Base-by-base conservation (phyloP, 1,140 invertebrate genomes). In the Ericerus pela region DNA sequence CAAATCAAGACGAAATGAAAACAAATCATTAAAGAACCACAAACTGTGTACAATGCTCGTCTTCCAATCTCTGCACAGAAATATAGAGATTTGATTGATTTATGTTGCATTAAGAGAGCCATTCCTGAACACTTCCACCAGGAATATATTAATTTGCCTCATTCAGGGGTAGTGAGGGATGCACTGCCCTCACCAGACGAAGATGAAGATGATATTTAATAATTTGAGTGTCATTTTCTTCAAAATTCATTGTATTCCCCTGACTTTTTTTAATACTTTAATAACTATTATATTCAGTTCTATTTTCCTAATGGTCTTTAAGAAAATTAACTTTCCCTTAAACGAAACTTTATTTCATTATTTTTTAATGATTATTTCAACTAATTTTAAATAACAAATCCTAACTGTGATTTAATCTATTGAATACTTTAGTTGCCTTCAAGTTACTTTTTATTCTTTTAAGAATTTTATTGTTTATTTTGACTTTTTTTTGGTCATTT, bases 111-210 rank as follows among this genome's bases (percentile, higher is more conserved):
- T 22, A 54, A 36, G 26, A 36, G 33, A 54, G 33, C 10, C 10
- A 54, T 37, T 37, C 31, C 31, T 20, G 22, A 31, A 20, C 8
- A 20, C 16, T 54, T 33, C 12, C 30, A 36, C 36, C 28, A 36
- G 1, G 31, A 54, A 27, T 54, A 54, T 36, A 20, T 54, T 10
- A 26, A 31, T 54, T 31, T 54, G 26, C 30, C 53, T 22, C 36
- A 33, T 1, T 22, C 29, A 37, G 33, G 10, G 8, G 33, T 22
- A 2, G 20, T 24, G 12, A n/a, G 29, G n/a, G 53, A 54, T 54
- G 28, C 29, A n/a, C 33, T 54, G 24, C 1, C 22, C 6, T 28
- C 31, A 54, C 24, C 53, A 22, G 53, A 37, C 24, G 31, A 54
- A 22, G 53, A 54, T 22, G 53, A 54, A 24, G 20, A 43, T 43